phyloP scores from a whole-genome alignment of 2,797 vertebrate genomes.

The Champsocephalus gunnari region DNA sequence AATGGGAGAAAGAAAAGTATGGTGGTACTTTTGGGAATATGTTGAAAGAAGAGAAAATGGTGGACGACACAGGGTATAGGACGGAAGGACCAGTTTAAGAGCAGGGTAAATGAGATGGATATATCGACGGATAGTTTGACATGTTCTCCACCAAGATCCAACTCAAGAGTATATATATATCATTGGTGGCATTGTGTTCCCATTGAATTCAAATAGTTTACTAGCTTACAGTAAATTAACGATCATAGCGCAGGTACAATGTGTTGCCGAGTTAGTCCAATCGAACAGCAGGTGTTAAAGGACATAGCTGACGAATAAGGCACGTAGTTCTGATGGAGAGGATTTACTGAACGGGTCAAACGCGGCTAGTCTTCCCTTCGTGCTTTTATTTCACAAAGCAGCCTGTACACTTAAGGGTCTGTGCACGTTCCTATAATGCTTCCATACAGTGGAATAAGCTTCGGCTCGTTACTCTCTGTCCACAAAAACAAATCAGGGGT shows the following conservation, averaged over 20 bases:
- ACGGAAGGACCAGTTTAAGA: slow-evolving; percentile 54
- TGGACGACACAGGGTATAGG: slow-evolving; percentile 82
- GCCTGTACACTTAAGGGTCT: background rate
- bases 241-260: slow-evolving; percentile 2
- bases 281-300: slow-evolving; percentile 4
- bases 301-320: slow-evolving; percentile 6
- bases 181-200: slow-evolving; percentile 7
- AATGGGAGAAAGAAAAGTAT: slow-evolving; percentile 56
- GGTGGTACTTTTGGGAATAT: slow-evolving; percentile 58
- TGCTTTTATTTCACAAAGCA: slow-evolving; percentile 18
- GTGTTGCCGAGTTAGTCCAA: slow-evolving; percentile 10
- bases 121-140: slow-evolving; percentile 15
- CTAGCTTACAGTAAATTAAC: slow-evolving; percentile 21
- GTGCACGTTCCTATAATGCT: background rate
- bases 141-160: slow-evolving; percentile 23
- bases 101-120: slow-evolving; percentile 66
- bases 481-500: slow-evolving; percentile 19
- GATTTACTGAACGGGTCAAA: slow-evolving; percentile 11
- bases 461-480: slow-evolving; percentile 12
- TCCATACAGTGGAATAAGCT: slow-evolving; percentile 36
- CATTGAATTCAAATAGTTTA: slow-evolving; percentile 26
- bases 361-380: slow-evolving; percentile 2
- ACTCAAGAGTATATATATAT: slow-evolving; percentile 14
- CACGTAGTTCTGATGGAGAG: slow-evolving; percentile 9
- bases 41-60: slow-evolving; percentile 43